phyloP scores from a whole-genome alignment of 2,113 vertebrate species.

The Tonatia bakeri region DNA sequence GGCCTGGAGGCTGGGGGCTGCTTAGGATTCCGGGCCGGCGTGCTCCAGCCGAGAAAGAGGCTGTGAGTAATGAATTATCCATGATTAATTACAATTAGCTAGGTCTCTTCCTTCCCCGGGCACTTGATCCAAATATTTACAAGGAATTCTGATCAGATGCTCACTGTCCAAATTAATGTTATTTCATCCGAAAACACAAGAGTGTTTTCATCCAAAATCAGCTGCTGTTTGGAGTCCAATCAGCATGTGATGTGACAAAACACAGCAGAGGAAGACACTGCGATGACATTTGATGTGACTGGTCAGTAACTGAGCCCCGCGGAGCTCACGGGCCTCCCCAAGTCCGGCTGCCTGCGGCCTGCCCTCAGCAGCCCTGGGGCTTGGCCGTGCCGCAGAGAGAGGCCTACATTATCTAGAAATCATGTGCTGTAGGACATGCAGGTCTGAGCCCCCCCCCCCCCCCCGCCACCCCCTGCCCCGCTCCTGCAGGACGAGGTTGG shows the following conservation, averaged over 20 bases:
- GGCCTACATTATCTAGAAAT: accelerated
- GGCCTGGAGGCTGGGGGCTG: neutral
- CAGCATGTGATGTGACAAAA: neutral
- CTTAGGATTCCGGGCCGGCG: neutral
- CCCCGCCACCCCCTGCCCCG: neutral
- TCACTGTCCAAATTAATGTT: constrained; percentile 33
- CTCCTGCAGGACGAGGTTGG: neutral
- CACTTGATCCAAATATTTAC: constrained; percentile 45
- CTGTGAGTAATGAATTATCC: neutral
- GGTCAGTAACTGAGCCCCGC: accelerated
- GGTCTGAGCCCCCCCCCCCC: accelerated
- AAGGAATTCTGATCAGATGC: constrained; percentile 43
- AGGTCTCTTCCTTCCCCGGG: neutral
- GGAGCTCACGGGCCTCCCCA: accelerated
- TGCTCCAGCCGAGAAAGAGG: neutral
- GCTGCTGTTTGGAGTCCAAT: constrained; percentile 27
- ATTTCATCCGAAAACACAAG: constrained; percentile 31
- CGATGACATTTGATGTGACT: accelerated
- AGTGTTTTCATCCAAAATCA: constrained; percentile 10
- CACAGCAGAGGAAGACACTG: neutral
- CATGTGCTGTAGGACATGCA: accelerated
- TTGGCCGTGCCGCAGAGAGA: accelerated
- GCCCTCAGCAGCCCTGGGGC: accelerated
- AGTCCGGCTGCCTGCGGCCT: neutral
- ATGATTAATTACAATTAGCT: constrained; percentile 20